These are phyloP conservation scores for Lottia gigantea DNA, from an alignment of 2,888 invertebrate genomes.

Conservation along the genomic window DNA sequence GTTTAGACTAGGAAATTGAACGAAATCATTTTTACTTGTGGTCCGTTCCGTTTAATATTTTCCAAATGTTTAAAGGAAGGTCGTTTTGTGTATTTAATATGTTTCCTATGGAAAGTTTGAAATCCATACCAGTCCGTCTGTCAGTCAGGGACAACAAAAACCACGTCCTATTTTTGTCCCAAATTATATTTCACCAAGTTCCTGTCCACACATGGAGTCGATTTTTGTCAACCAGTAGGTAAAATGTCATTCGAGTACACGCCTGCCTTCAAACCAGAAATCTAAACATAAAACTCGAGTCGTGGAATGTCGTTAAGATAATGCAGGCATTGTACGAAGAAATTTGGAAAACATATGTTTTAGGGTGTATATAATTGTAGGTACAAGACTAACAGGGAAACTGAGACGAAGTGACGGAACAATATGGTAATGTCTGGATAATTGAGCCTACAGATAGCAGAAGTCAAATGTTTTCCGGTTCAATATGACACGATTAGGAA, in stretches of 20 bases:
- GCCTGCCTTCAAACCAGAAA: neutral
- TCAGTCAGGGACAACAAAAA: neutral
- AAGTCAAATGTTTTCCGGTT: constrained; percentile 1
- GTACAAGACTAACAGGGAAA: neutral
- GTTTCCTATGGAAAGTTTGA: neutral
- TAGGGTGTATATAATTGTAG: neutral
- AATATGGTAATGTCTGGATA: neutral
- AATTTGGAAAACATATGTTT: constrained; percentile 1
- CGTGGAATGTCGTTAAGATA: neutral
- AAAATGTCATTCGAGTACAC: constrained; percentile 3
- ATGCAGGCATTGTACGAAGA: neutral
- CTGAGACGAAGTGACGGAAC: neutral
- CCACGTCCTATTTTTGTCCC: neutral
- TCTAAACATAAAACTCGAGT: neutral
- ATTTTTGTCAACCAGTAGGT: neutral
- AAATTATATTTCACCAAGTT: neutral
- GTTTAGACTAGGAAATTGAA: constrained; percentile 6
- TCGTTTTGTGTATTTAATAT: neutral
- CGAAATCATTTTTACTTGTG: neutral
- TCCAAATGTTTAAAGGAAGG: neutral
- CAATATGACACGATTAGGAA: constrained; percentile 7
- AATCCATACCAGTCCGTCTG: neutral
- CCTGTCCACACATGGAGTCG: neutral
- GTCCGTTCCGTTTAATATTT: neutral
- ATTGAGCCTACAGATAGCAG: too few relatives aligned